phyloP scores from a whole-genome alignment of 2,797 vertebrate genomes.

The Coranthus polyacanthus region DNA sequence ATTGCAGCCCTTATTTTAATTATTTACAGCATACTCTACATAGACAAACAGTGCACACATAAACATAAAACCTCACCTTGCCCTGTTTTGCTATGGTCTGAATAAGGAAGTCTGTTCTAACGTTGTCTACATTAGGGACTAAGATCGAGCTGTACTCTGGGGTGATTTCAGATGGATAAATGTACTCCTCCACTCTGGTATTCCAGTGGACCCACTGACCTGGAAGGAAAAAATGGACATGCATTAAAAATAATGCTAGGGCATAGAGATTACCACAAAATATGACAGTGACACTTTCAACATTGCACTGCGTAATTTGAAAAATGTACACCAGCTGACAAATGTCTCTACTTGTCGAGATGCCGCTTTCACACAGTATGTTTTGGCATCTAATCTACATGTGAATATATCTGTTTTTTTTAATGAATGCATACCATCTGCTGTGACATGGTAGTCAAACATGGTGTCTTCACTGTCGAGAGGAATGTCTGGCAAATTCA shows the following conservation, averaged over 20 bases:
- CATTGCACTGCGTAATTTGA: background rate
- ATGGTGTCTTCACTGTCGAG: conserved; percentile 86
- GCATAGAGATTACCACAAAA: conserved; percentile 28
- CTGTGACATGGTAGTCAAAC: conserved; percentile 92
- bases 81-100: conserved; percentile 93
- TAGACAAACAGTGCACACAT: background rate
- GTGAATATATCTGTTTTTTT: conserved; percentile 23
- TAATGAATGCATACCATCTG: conserved; percentile 83
- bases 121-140: conserved; percentile 96
- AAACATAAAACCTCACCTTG: conserved; percentile 85
- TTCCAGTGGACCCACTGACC: conserved; percentile 95
- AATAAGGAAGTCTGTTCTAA: conserved; percentile 94
- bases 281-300: background rate
- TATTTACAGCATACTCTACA: background rate
- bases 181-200: conserved; percentile 86
- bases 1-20: too few species aligned
- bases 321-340: background rate
- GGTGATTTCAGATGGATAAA: conserved; percentile 87
- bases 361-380: conserved; percentile 1
- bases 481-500: conserved; percentile 88
- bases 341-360: background rate
- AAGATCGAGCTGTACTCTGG: conserved; percentile 93
- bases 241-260: conserved; percentile 2
- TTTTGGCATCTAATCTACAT: conserved; percentile 13
- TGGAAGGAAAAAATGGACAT: conserved; percentile 65